phyloP scores from a whole-genome alignment of 2,797 vertebrate species.

The Sarcoramphus papa region DNA sequence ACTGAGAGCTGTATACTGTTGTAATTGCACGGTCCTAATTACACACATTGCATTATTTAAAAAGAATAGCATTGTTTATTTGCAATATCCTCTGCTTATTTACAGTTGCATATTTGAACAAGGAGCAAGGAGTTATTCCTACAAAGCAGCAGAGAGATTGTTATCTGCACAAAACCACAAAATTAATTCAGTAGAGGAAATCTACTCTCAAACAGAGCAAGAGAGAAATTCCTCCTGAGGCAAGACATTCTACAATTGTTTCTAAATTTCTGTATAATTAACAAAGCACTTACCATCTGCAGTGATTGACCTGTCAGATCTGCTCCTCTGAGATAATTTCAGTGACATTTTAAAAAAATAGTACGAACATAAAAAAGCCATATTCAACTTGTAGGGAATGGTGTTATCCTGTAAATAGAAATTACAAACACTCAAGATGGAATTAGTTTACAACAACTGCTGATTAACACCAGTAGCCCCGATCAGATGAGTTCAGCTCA shows the following conservation, averaged over 20 bases:
- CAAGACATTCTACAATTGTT: constrained; percentile 77
- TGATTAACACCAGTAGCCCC: constrained; percentile 49
- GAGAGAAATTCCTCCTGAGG: constrained; percentile 76
- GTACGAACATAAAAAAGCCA: constrained; percentile 65
- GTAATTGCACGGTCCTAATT: constrained; percentile 78
- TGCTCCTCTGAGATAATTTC: constrained; percentile 77
- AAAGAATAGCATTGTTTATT: constrained; percentile 75
- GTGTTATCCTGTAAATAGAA: constrained; percentile 66
- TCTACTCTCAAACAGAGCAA: constrained; percentile 65
- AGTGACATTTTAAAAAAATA: constrained; percentile 70
- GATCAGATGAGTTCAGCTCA: constrained; percentile 29
- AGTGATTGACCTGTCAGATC: constrained; percentile 76
- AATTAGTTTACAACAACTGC: constrained; percentile 40
- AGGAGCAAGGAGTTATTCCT: constrained; percentile 72
- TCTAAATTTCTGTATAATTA: constrained; percentile 80
- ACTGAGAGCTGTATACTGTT: constrained; percentile 71
- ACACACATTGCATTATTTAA: constrained; percentile 74
- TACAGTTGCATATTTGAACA: constrained; percentile 78
- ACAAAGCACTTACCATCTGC: constrained; percentile 78
- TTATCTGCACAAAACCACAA: constrained; percentile 73
- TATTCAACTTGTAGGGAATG: constrained; percentile 68
- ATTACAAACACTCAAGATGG: constrained; percentile 51
- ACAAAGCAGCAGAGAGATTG: constrained; percentile 69
- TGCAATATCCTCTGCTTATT: constrained; percentile 76
- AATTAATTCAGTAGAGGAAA: constrained; percentile 74